These are phyloP conservation scores for Ceramica pisi DNA, from an alignment of 2,888 invertebrate genomes.

Conservation along the genomic window DNA sequence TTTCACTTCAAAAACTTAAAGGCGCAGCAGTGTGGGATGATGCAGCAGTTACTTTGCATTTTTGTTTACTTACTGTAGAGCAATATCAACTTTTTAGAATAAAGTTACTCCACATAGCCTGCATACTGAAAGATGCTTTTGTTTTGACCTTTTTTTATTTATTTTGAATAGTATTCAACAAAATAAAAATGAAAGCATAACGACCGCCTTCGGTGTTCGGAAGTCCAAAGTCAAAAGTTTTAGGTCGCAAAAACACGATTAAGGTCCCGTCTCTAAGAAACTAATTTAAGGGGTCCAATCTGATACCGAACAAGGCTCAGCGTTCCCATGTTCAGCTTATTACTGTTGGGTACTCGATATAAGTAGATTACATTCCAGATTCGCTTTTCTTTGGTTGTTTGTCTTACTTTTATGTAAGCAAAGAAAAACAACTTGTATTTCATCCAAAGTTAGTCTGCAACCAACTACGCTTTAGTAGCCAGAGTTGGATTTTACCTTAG, in stretches of 20 bases:
- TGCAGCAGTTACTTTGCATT: background rate
- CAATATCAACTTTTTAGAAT: background rate
- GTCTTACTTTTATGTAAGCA: slow-evolving; percentile 10
- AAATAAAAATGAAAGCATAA: slow-evolving; percentile 11
- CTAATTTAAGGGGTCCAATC: slow-evolving; percentile 37
- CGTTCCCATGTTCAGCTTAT: slow-evolving; percentile 25
- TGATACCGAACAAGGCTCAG: slow-evolving; percentile 31
- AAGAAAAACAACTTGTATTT: slow-evolving; percentile 22
- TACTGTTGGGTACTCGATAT: slow-evolving; percentile 30
- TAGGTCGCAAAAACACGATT: slow-evolving; percentile 9
- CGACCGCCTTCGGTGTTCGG: background rate
- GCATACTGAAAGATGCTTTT: slow-evolving; percentile 1
- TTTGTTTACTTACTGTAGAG: background rate
- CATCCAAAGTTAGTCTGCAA: background rate
- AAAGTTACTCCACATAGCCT: background rate
- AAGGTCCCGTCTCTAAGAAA: slow-evolving; percentile 33
- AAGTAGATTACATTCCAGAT: slow-evolving; percentile 39
- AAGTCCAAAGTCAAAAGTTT: background rate
- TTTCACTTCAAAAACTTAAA: no score
- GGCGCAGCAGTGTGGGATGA: background rate
- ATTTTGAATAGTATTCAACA: background rate
- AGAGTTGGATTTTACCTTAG: background rate
- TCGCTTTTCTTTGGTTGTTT: slow-evolving; percentile 26
- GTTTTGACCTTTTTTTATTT: slow-evolving; percentile 4
- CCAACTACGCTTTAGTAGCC: background rate